phyloP scores from a whole-genome alignment of 92 coral and sea anemone species.

The Isaurus tuberculatus region DNA sequence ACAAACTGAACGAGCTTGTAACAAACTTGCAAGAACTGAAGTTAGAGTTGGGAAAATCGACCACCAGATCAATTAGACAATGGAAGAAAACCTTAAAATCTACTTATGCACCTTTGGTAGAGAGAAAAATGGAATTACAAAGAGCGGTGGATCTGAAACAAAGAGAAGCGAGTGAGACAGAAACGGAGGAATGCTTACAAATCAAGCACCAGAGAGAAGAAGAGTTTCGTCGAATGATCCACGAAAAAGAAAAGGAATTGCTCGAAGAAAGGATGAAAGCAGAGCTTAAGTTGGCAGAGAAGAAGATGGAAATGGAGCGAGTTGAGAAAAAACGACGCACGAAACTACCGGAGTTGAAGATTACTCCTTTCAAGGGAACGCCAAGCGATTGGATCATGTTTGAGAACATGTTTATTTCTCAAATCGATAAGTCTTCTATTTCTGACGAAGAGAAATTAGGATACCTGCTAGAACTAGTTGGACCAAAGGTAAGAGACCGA shows the following conservation, averaged over 20 bases:
- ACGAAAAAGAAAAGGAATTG: constrained; percentile 49
- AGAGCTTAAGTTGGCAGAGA: constrained; percentile 49
- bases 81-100: too few species aligned
- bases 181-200: neutral
- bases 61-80: too few species aligned
- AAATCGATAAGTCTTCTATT: constrained; percentile 42
- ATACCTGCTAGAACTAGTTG: constrained; percentile 50
- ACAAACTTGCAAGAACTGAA: too few species aligned
- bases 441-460: constrained; percentile 50
- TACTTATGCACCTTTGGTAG: too few species aligned
- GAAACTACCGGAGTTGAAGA: constrained; percentile 64
- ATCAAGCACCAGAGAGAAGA: constrained; percentile 55
- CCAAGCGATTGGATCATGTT: constrained; percentile 62
- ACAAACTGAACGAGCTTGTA: too few species aligned
- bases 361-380: constrained; percentile 64
- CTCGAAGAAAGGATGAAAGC: constrained; percentile 61
- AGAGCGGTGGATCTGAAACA: too few species aligned
- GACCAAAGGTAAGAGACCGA: constrained; percentile 50
- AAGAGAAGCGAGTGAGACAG: too few species aligned
- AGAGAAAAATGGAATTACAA: too few species aligned
- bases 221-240: neutral
- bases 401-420: constrained; percentile 65
- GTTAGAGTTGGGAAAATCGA: too few species aligned
- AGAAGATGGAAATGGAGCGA: constrained; percentile 35
- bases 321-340: constrained; percentile 1